Conservation (phyloP, 2,797 vertebrate genomes). For the Psittacula derbiana region DNA sequence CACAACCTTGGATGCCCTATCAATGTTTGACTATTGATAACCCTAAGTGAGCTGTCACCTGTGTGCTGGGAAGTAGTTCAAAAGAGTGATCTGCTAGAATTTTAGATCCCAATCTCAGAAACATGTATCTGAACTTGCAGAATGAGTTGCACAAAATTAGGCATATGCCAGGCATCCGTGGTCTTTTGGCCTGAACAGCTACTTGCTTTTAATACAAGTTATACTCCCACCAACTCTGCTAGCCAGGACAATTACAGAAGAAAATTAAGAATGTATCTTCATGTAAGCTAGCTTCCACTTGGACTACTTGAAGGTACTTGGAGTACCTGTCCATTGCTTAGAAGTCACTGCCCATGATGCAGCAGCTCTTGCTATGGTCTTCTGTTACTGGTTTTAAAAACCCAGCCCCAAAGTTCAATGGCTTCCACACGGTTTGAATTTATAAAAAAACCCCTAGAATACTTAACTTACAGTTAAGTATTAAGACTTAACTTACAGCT, state of each 20-base stretch:
- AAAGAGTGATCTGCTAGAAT: background rate
- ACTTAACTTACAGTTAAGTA: background rate
- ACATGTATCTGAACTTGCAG: background rate
- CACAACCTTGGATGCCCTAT: background rate
- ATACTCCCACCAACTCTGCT: background rate
- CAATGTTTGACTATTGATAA: background rate
- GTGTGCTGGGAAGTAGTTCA: background rate
- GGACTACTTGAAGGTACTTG: background rate
- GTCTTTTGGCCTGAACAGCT: background rate
- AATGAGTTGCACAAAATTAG: background rate
- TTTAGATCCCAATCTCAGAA: background rate
- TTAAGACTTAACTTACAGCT: background rate
- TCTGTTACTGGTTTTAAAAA: background rate
- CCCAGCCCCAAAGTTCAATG: background rate
- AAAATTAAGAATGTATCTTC: background rate
- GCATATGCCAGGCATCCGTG: background rate
- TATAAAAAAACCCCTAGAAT: background rate
- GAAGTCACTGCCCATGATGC: background rate
- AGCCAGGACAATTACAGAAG: background rate
- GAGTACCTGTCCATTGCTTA: background rate
- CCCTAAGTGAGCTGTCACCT: background rate
- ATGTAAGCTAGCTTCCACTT: background rate
- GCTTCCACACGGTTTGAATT: background rate
- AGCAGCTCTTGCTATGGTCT: background rate
- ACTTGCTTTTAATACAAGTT: background rate